These are phyloP conservation scores for Morpho helenor DNA, from an alignment of 2,888 invertebrate genomes.

Conservation along the genomic window DNA sequence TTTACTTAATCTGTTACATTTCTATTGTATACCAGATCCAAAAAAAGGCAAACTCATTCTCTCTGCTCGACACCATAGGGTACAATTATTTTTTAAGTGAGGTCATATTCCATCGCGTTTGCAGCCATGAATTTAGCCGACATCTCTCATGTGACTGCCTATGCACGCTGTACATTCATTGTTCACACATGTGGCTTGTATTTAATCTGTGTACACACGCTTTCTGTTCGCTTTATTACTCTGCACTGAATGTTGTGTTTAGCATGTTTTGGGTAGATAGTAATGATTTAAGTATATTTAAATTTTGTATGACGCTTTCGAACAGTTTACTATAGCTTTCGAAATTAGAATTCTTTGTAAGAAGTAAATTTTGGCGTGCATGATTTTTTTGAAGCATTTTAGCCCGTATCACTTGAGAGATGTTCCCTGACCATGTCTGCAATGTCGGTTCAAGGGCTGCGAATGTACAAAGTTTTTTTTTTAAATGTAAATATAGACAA, in stretches of 20 bases:
- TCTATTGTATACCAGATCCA: no score
- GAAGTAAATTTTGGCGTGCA: conserved; percentile 46
- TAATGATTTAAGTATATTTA: background rate
- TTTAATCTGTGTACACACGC: conserved; percentile 33
- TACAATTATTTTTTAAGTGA: conserved; percentile 5
- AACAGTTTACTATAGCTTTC: conserved; percentile 1
- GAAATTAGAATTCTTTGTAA: conserved; percentile 13
- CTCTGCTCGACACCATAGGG: no score
- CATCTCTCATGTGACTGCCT: conserved; percentile 76
- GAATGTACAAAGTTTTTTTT: conserved; percentile 6
- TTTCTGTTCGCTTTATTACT: conserved; percentile 25
- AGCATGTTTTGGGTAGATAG: conserved; percentile 21
- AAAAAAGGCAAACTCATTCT: no score
- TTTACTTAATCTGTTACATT: no score
- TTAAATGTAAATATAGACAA: conserved; percentile 17
- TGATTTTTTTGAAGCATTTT: conserved; percentile 48
- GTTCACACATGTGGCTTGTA: conserved; percentile 29
- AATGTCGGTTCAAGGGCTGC: conserved; percentile 42
- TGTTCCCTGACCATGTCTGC: conserved; percentile 69
- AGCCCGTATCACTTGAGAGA: conserved; percentile 69
- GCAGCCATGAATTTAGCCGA: conserved; percentile 53
- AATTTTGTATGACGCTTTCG: background rate
- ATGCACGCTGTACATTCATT: conserved; percentile 50
- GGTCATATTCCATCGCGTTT: conserved; percentile 23
- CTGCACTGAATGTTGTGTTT: conserved; percentile 19